Base-by-base conservation (phyloP, 2,888 invertebrate genomes). In the Papilio gigon region DNA sequence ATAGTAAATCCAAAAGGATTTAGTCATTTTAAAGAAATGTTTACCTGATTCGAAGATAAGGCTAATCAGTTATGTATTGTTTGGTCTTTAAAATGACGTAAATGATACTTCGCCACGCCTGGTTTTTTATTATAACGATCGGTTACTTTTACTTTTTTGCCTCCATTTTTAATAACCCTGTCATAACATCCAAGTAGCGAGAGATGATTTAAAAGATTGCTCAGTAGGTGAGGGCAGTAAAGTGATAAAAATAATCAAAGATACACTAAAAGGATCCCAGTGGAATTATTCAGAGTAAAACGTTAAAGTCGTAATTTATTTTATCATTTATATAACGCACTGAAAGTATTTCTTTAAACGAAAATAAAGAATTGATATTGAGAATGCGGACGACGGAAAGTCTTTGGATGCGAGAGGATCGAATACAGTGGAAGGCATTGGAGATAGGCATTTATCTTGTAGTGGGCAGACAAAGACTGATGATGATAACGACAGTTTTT, bases 21-120 rank as follows among this genome's bases (percentile, higher is more conserved):
- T 81, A 84, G 84, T 84, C 78, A 82, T 86, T 84, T 82, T 80
- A 74, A 78, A 80, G 84, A 84, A 85, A 81, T 84, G 83, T 84
- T 86, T 89, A 88, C 88, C 88, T 86, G 84, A 77, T 70, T 74
- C 60, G 73, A 42, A 83, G 88, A 90, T 90, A 88, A 87, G 76
- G 75, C 82, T 89, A 89, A 90, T 90, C 90, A 84, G 84, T 88
- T 84, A 87, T 83, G 81, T 84, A 87, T 86, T 89, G 85, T 89
- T 90, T 88, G 84, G 78, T 77, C 73, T 75, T 75, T 71, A 70
- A 75, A 72, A 78, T 82, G 80, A 82, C 75, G 74, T 76, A 73
- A 76, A 75, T 70, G 72, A 72, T 75, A 75, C 73, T 72, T 75
- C 64, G 68, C 60, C 70, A 40, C 62, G 70, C 70, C 37, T 70